Conservation (phyloP, 2,797 vertebrate genomes). For the Ficedula albicollis region DNA sequence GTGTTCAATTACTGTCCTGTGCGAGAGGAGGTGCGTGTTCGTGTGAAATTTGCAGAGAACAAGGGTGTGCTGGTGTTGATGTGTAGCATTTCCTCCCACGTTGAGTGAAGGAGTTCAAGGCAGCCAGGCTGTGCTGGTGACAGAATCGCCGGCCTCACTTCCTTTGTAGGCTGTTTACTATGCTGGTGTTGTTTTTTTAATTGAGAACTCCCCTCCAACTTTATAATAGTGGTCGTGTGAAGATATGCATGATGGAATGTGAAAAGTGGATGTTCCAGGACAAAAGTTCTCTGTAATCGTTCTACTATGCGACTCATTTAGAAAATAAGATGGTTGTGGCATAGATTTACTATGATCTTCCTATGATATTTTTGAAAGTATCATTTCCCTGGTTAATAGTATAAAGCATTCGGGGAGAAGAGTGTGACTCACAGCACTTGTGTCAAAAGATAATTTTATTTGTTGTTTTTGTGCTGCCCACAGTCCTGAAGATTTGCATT, state of each 20-base stretch:
- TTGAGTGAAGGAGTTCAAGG: neutral
- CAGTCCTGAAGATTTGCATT: neutral
- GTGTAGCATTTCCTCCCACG: neutral
- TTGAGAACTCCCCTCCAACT: neutral
- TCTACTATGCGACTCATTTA: accelerated
- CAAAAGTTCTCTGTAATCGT: too few relatives aligned
- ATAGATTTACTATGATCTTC: neutral
- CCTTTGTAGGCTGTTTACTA: too few relatives aligned
- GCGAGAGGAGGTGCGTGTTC: accelerated
- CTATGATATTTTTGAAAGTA: neutral
- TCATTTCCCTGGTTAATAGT: neutral
- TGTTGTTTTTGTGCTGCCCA: too few relatives aligned
- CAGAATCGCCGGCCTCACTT: neutral
- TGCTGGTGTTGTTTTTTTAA: neutral
- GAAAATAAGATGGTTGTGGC: too few relatives aligned
- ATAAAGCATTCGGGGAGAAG: too few relatives aligned
- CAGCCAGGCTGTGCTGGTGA: neutral
- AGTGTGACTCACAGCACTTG: too few relatives aligned
- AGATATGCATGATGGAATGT: too few relatives aligned
- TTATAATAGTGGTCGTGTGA: neutral
- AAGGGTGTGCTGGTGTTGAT: too few relatives aligned
- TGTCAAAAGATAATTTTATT: too few relatives aligned
- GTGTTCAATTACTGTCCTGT: neutral
- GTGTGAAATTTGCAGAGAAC: neutral
- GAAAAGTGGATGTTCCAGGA: too few relatives aligned